A percentile compares a stretch with the other conserved stretches of the same genome.
Conservation (phyloP, 1,140 invertebrate genomes). For the Chironomus striatipennis region DNA sequence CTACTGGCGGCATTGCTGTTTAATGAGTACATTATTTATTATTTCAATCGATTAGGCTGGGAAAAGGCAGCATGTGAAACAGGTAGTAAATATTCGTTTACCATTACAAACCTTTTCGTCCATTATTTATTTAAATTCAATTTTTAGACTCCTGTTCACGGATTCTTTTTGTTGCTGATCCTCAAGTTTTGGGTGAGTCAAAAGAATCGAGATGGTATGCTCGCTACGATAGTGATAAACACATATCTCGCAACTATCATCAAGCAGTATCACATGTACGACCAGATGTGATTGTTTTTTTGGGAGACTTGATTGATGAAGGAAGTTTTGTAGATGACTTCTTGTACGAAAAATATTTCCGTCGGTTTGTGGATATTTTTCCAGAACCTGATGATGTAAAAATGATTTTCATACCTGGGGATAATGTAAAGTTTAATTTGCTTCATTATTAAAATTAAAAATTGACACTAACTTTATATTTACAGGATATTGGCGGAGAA, state of each 20-base stretch:
- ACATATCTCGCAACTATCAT: constrained; percentile 6
- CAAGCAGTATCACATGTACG: constrained; percentile 47
- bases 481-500: constrained; percentile 80
- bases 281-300: constrained; percentile 78
- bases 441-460: no score
- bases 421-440: constrained; percentile 49
- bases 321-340: constrained; percentile 63
- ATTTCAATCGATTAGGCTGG: constrained; percentile 47
- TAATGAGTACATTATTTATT: constrained; percentile 38
- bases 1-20: constrained; percentile 25
- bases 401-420: constrained; percentile 79
- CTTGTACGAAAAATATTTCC: constrained; percentile 61
- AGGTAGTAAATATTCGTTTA: constrained; percentile 29
- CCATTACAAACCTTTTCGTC: not conserved
- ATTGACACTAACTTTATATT: no score
- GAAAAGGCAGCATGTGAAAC: constrained; percentile 38
- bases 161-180: constrained; percentile 82
- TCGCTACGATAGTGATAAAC: constrained; percentile 34
- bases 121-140: not conserved
- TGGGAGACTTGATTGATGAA: constrained; percentile 90
- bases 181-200: constrained; percentile 73
- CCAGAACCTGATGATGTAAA: constrained; percentile 46
- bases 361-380: constrained; percentile 63
- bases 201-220: constrained; percentile 36
- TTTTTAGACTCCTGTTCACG: constrained; percentile 48